A percentile compares a stretch with the other conserved stretches of the same genome.
These are phyloP conservation scores for Dicrurus megarhynchus DNA, from an alignment of 2,113 vertebrate genomes.

Conservation along the genomic window DNA sequence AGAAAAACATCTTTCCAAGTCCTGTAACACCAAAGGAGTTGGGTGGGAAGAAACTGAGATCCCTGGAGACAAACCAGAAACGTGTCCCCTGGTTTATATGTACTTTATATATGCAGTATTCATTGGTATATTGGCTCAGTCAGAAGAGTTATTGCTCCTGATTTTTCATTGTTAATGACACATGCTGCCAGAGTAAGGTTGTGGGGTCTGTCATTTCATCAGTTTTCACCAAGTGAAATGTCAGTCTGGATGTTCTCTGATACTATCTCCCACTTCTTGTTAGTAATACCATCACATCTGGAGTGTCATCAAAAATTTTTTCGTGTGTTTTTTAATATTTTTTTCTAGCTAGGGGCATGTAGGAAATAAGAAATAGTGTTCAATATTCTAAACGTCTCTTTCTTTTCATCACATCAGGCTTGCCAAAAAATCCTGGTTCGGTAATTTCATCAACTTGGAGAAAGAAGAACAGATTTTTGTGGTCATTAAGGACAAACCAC, in stretches of 20 bases:
- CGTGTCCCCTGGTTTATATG: neutral
- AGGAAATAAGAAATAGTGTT: neutral
- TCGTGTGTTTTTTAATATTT: neutral
- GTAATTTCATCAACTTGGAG: constrained; percentile 98
- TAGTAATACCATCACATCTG: neutral
- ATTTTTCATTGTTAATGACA: neutral
- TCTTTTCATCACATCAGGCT: constrained; percentile 76
- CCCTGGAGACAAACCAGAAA: neutral
- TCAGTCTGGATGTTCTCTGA: neutral
- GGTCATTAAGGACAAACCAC: constrained; percentile 96
- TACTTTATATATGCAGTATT: neutral
- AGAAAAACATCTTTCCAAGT: neutral
- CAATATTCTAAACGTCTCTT: neutral
- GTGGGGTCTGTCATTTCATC: neutral
- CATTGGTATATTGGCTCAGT: neutral
- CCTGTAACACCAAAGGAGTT: neutral
- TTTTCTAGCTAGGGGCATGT: neutral
- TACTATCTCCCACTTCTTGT: neutral
- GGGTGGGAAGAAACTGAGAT: neutral
- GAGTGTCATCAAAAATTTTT: neutral
- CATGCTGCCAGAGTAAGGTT: neutral
- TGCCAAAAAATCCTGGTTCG: constrained; percentile 99
- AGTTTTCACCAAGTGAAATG: neutral
- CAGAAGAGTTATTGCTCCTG: neutral
- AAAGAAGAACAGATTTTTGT: constrained; percentile 99